These are phyloP conservation scores for Pluvialis apricaria DNA, from an alignment of 2,113 vertebrate genomes.

Conservation along the genomic window DNA sequence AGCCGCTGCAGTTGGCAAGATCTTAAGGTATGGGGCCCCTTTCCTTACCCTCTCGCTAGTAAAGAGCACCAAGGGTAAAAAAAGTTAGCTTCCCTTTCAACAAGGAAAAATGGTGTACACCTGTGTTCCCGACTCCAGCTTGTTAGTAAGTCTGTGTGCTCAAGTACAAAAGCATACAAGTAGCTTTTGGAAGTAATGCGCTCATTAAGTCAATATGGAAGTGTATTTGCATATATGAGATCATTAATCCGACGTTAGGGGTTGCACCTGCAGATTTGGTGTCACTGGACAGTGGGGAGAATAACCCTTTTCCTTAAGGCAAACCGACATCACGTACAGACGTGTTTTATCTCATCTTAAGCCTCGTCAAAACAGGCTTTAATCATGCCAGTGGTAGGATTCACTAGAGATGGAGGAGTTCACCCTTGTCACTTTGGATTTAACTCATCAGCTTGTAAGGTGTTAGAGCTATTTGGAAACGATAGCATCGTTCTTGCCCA, in stretches of 20 bases:
- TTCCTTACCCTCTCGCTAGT: slow-evolving; percentile 33
- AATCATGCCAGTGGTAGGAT: neutral
- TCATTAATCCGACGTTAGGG: neutral
- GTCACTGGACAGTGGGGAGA: neutral
- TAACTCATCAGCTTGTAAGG: neutral
- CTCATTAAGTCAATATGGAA: neutral
- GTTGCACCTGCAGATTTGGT: neutral
- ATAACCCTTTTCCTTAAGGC: neutral
- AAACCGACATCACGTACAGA: neutral
- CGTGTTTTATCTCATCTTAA: neutral
- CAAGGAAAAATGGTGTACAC: neutral
- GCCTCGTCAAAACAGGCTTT: neutral
- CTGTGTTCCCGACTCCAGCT: neutral
- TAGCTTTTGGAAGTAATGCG: neutral
- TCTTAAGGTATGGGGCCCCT: slow-evolving; percentile 84
- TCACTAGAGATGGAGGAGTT: neutral
- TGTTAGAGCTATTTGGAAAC: neutral
- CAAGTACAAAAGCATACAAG: no score
- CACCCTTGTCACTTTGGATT: neutral
- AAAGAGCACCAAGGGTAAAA: slow-evolving; percentile 18
- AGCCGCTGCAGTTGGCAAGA: slow-evolving; percentile 98
- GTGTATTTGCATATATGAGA: neutral
- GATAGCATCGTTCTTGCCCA: neutral
- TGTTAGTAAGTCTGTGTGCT: neutral
- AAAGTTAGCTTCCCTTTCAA: neutral